A percentile compares a stretch with the other conserved stretches of the same genome.
phyloP scores from a whole-genome alignment of 2,888 invertebrate genomes.

The Drosophila birchii region DNA sequence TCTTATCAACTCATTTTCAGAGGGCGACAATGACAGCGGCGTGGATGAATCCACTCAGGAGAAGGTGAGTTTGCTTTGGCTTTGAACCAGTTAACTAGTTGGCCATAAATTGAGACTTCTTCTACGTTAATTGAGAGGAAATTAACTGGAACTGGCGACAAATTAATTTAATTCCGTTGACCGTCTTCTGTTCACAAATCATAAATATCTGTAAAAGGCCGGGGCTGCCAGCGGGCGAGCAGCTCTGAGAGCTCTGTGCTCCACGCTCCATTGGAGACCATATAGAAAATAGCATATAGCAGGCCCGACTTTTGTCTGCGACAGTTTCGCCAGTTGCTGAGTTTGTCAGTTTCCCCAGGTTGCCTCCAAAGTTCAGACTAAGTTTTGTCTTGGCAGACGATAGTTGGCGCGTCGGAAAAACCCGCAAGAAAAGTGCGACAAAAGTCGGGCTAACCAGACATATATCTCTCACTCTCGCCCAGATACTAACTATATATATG shows the following conservation, averaged over 20 bases:
- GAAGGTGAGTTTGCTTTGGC: constrained; percentile 87
- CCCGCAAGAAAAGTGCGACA: constrained; percentile 49
- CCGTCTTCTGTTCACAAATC: constrained; percentile 71
- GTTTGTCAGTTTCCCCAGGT: constrained; percentile 14
- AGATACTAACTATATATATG: constrained; percentile 21
- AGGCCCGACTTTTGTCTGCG: constrained; percentile 19
- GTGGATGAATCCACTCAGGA: constrained; percentile 93
- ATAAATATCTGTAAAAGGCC: constrained; percentile 81
- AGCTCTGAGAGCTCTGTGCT: constrained; percentile 37
- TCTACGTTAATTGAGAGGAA: constrained; percentile 47
- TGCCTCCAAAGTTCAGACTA: constrained; percentile 67
- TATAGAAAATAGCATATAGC: constrained; percentile 26
- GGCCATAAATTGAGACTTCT: constrained; percentile 28
- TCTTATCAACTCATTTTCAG: constrained; percentile 85
- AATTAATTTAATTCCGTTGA: constrained; percentile 52
- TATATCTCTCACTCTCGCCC: constrained; percentile 3
- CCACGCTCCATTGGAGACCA: constrained; percentile 71
- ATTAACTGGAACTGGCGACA: constrained; percentile 52
- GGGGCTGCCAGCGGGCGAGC: constrained; percentile 32
- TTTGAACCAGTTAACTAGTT: constrained; percentile 24
- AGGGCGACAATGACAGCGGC: constrained; percentile 93
- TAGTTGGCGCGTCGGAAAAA: constrained; percentile 71
- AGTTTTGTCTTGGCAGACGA: constrained; percentile 68
- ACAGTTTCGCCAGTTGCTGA: constrained; percentile 28
- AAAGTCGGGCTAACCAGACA: constrained; percentile 17